Evolutionary conservation across 2,113 vertebrate genomes (phyloP), one percentile per base, ranked within the genome.

Genomic region (Saccopteryx bilineata): DNA sequence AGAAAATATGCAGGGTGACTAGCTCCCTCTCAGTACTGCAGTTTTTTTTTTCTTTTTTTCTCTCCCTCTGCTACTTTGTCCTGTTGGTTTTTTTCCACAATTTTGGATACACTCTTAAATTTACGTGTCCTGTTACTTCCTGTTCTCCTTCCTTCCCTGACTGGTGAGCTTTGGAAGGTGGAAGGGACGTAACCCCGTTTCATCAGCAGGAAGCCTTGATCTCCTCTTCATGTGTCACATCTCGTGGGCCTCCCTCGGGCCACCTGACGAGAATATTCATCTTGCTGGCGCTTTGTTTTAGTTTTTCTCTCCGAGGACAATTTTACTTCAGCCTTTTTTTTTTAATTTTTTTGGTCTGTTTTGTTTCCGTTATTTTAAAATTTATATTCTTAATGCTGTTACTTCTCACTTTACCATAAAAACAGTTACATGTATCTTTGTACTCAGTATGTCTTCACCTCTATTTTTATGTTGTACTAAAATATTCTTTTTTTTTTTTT

Each of bases 401-500:
- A 24, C 17, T 58, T 95, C 3, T 93, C 26, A 81, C 18, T 83
- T 92, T 39, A 33, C 14, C 46, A 11, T 48, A 19, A 76, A 75
- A 74, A 90, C 6, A 31, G 58, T 54, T 82, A 1, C 86, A 9
- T 76, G 21, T 81, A 23, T 28, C 17, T 83, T 69, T 90, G 18
- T 48, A 4, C 63, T 86, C 15, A 81, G 1, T 48, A 24, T 75
- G 8, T 1, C 50, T 89, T 65, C 8, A 80, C 60, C n/a, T 88
- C 13, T 69, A 9, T 87, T 56, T 81, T 72, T 83, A 60, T 69
- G n/a, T 71, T 88, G 94, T 76, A 78, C n/a, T 71, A 46, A 87
- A 68, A 52, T 83, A 52, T 1, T 46, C 6, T 26, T 15, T 68
- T 79, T 91, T 68, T 26, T 19, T 68, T 79, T 91, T 68, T 26